Conservation (phyloP, 2,113 vertebrate genomes). For the Hystrix cristata region DNA sequence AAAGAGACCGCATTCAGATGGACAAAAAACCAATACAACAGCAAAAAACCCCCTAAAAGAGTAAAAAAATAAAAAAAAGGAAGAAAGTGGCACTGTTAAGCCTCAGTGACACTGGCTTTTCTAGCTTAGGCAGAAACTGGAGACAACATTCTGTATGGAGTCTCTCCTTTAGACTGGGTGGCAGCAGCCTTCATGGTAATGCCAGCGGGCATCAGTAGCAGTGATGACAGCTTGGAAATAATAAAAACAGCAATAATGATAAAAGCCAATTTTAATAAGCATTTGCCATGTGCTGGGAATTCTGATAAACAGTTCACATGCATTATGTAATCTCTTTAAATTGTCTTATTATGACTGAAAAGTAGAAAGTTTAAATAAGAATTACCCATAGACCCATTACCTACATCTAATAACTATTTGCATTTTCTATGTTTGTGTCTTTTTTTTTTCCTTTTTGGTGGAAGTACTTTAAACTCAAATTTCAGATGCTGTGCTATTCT, state of each 20-base stretch:
- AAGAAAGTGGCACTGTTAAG: neutral
- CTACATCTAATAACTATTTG: neutral
- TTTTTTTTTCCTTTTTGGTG: neutral
- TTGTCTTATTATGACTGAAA: neutral
- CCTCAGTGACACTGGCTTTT: neutral
- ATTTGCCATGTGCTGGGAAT: neutral
- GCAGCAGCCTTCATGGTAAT: fast-evolving
- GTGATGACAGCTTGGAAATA: neutral
- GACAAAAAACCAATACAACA: neutral
- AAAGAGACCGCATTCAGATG: neutral
- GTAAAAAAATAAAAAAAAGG: too few relatives aligned
- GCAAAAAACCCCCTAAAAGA: neutral
- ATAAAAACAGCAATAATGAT: neutral
- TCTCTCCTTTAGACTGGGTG: neutral
- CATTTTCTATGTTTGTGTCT: neutral
- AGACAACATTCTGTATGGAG: fast-evolving
- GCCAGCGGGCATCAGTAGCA: neutral
- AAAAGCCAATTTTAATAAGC: neutral
- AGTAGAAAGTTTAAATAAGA: neutral
- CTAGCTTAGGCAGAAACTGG: neutral
- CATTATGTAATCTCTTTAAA: neutral
- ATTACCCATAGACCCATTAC: neutral
- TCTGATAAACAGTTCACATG: constrained; percentile 10
- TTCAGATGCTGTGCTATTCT: neutral
- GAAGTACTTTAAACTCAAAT: constrained; percentile 6